phyloP scores from a whole-genome alignment of 2,888 invertebrate species.

The Mythimna albipuncta region DNA sequence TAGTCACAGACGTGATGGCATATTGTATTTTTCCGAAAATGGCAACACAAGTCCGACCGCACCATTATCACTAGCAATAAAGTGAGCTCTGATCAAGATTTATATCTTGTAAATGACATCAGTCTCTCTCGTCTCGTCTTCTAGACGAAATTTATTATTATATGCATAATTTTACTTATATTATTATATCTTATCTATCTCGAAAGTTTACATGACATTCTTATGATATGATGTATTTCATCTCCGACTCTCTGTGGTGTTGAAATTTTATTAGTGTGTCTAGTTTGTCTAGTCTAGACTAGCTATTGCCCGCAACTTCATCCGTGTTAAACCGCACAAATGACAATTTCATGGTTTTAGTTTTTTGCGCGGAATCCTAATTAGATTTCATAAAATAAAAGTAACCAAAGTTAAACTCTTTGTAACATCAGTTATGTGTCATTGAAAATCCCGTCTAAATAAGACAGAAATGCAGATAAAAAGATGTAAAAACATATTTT shows the following conservation, averaged over 20 bases:
- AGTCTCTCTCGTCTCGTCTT: slow-evolving; percentile 33
- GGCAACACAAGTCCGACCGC: neutral
- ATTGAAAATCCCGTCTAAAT: too few species aligned
- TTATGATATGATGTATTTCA: slow-evolving; percentile 21
- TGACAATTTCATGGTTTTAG: too few species aligned
- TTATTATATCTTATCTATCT: slow-evolving; percentile 30
- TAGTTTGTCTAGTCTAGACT: slow-evolving; percentile 19
- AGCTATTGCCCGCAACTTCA: too few species aligned
- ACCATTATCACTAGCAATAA: slow-evolving; percentile 22
- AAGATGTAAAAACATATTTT: too few species aligned
- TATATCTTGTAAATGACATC: slow-evolving; percentile 39
- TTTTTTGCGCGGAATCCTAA: too few species aligned
- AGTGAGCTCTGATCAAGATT: slow-evolving; percentile 26
- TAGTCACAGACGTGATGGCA: neutral
- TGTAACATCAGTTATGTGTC: too few species aligned
- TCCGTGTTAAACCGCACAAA: too few species aligned
- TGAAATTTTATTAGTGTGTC: slow-evolving; percentile 32
- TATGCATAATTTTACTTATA: slow-evolving; percentile 40
- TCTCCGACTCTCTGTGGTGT: slow-evolving; percentile 7
- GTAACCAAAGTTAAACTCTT: too few species aligned
- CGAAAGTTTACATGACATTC: slow-evolving; percentile 41
- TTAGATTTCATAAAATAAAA: too few species aligned
- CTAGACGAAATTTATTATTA: slow-evolving; percentile 45
- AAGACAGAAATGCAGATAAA: too few species aligned
- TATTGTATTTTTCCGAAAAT: neutral